A percentile compares a stretch with the other conserved stretches of the same genome.
Evolutionary conservation across 2,797 vertebrate species (phyloP).

Genomic region (Sebastes diploproa): DNA sequence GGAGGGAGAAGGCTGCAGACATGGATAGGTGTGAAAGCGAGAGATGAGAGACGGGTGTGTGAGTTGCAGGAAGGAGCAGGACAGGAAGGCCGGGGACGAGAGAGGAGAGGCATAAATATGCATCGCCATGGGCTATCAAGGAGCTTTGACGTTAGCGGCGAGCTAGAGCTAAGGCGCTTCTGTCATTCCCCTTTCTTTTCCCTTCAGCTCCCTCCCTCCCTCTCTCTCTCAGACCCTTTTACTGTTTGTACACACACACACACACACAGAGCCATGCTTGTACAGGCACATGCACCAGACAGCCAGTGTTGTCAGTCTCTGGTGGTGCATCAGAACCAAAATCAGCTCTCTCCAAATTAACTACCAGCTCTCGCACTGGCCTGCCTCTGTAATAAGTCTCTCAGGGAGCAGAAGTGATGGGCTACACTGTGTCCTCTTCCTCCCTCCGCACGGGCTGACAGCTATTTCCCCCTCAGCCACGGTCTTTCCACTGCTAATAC

Average conservation of each 20-base stretch:
- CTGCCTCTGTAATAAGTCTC: constrained; percentile 85
- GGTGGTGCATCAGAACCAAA: constrained; percentile 78
- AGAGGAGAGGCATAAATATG: constrained; percentile 59
- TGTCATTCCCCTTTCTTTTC: constrained; percentile 12
- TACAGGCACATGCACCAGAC: constrained; percentile 9
- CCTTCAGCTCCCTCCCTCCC: neutral
- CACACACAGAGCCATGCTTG: neutral
- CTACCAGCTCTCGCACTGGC: constrained; percentile 70
- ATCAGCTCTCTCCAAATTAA: constrained; percentile 83
- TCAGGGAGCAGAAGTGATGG: constrained; percentile 75
- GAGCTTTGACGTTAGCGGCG: constrained; percentile 50
- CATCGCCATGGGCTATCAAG: constrained; percentile 47
- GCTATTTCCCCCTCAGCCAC: constrained; percentile 48
- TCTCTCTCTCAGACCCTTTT: constrained; percentile 8
- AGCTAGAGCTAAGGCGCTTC: constrained; percentile 28
- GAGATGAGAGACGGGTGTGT: constrained; percentile 7
- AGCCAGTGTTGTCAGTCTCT: constrained; percentile 64
- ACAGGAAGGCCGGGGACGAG: constrained; percentile 4
- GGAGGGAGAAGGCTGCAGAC: neutral
- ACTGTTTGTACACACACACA: neutral
- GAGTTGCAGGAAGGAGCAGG: constrained; percentile 18
- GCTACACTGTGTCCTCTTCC: constrained; percentile 46
- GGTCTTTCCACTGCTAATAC: constrained; percentile 48
- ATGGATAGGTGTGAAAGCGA: constrained; percentile 9
- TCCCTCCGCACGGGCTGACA: constrained; percentile 50